Percentiles rank a stretch among this genome's conserved stretches.
These are phyloP conservation scores for Flexamia atlantica DNA, from an alignment of 2,888 invertebrate genomes.

Conservation along the genomic window DNA sequence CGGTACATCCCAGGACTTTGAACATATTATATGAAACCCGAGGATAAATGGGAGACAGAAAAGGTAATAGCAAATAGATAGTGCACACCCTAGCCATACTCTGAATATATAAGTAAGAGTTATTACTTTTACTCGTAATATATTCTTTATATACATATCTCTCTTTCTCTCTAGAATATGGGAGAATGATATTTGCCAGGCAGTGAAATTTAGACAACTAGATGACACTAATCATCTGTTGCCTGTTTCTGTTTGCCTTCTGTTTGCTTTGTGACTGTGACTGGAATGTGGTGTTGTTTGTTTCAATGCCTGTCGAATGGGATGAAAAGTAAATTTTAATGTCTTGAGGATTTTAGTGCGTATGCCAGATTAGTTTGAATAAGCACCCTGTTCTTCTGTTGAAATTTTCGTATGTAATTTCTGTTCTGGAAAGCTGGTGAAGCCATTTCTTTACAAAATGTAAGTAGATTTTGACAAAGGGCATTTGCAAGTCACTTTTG, in stretches of 20 bases:
- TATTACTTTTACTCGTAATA: no score
- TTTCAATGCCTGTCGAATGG: not conserved
- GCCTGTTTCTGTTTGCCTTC: conserved; percentile 9
- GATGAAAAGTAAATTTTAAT: conserved; percentile 35
- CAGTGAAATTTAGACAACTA: not conserved
- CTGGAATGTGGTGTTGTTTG: conserved; percentile 30
- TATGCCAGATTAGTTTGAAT: not conserved
- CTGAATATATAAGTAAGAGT: no score
- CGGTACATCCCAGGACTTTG: no score
- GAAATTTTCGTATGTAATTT: not conserved
- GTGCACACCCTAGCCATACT: no score
- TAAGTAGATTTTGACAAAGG: not conserved
- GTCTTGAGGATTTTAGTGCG: conserved; percentile 9
- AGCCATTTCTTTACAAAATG: not conserved
- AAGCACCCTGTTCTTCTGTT: not conserved
- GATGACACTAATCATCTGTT: conserved; percentile 17
- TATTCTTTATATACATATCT: no score
- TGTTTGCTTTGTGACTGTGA: conserved; percentile 22
- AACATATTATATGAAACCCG: no score
- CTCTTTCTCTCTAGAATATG: no score
- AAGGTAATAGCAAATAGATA: no score
- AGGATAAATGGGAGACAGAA: no score
- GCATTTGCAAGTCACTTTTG: conserved; percentile 8
- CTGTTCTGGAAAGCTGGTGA: not conserved
- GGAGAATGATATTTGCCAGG: not conserved